A percentile compares a stretch with the other conserved stretches of the same genome.
These are phyloP conservation scores for Cydia amplana DNA, from an alignment of 1,140 invertebrate species.

Conservation along the genomic window DNA sequence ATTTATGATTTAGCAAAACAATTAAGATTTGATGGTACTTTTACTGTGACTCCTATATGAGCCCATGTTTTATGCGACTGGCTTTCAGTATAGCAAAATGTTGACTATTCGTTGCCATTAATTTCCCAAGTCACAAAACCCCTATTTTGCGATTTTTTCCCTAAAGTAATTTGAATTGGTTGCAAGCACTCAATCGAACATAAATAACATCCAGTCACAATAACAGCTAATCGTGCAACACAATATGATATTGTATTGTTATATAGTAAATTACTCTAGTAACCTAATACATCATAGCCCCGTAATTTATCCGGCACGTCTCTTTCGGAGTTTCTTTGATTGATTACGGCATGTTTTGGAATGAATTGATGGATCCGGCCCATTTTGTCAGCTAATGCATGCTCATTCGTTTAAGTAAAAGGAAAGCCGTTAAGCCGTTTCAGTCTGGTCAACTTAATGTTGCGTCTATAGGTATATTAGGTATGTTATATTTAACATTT, in stretches of 20 bases:
- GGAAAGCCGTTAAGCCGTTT: neutral
- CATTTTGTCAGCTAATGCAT: constrained; percentile 27
- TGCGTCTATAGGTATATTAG: neutral
- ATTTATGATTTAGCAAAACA: too few relatives aligned
- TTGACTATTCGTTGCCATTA: neutral
- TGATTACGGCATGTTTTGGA: constrained; percentile 27
- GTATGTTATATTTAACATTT: neutral
- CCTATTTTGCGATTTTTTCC: neutral
- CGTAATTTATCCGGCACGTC: constrained; percentile 15
- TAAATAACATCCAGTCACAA: neutral
- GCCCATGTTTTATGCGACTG: too few relatives aligned
- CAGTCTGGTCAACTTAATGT: neutral
- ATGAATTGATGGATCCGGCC: constrained; percentile 28
- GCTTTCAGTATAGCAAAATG: too few relatives aligned
- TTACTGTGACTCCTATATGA: too few relatives aligned
- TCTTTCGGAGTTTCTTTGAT: constrained; percentile 23
- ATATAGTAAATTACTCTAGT: constrained; percentile 7
- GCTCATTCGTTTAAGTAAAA: constrained; percentile 13
- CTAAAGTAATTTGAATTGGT: neutral
- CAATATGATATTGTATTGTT: neutral
- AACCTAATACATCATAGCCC: constrained; percentile 23
- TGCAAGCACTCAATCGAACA: neutral
- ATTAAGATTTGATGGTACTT: too few relatives aligned
- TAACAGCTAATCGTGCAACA: neutral
- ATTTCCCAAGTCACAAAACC: neutral